Percentiles rank a stretch among this genome's conserved stretches.
phyloP scores from a whole-genome alignment of 1,140 invertebrate genomes.

The Probaryconus sp. region DNA sequence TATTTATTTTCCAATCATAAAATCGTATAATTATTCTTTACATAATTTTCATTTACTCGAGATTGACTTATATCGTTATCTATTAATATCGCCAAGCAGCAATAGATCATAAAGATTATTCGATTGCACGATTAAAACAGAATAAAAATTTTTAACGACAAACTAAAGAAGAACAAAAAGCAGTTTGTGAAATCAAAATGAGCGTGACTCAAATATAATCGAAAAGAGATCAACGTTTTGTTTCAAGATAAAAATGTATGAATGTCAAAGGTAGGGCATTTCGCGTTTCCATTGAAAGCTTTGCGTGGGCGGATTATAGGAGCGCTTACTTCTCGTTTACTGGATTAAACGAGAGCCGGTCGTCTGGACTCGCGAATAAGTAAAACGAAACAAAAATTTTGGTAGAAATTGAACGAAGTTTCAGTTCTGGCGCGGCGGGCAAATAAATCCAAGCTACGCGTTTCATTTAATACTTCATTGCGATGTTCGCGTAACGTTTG shows the following conservation, averaged over 20 bases:
- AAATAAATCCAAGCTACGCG: constrained; percentile 44
- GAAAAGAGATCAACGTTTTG: constrained; percentile 56
- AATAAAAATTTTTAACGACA: constrained; percentile 21
- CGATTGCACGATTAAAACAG: too few species aligned
- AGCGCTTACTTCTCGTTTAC: constrained; percentile 69
- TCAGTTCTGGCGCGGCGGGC: constrained; percentile 6
- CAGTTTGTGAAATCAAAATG: constrained; percentile 21
- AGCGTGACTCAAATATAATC: constrained; percentile 43
- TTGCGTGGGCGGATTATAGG: constrained; percentile 65
- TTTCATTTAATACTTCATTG: constrained; percentile 59
- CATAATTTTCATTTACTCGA: too few species aligned
- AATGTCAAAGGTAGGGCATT: constrained; percentile 56
- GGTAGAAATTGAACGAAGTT: constrained; percentile 39
- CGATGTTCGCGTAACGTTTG: constrained; percentile 23
- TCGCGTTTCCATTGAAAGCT: constrained; percentile 51
- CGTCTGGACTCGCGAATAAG: constrained; percentile 36
- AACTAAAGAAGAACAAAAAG: constrained; percentile 10
- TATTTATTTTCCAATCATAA: too few species aligned
- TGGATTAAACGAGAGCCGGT: constrained; percentile 65
- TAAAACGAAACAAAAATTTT: constrained; percentile 29
- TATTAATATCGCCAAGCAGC: too few species aligned
- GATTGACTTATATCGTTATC: too few species aligned
- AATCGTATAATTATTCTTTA: too few species aligned
- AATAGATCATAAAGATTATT: too few species aligned
- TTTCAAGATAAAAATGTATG: constrained; percentile 62